Evolutionary conservation across 2,113 vertebrate genomes (phyloP), one percentile per base, ranked within the genome.

Genomic region (Chionis minor): DNA sequence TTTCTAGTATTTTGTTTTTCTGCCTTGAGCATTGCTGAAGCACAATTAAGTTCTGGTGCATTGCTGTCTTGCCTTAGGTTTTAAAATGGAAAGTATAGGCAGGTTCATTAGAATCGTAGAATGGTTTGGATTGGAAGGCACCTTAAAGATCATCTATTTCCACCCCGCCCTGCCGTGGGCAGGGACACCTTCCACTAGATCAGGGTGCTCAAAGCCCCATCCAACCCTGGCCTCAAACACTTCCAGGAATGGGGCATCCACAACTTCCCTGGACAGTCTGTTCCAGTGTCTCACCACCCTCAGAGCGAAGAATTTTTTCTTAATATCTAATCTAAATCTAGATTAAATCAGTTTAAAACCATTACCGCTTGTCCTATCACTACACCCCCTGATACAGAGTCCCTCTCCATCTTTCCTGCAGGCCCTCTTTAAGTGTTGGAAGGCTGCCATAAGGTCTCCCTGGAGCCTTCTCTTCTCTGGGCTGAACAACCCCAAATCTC

Each of bases 101-200:
- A 20, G 65, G 40, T 73, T 85, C 3, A 14, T 59, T 59, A 33
- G 65, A 77, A 30, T 72, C 14, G n/a, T 19, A 52, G 66, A 38
- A 23, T 28, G 47, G 15, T 24, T 83, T 61, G 22, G 4, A 6
- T 56, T 71, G 81, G 30, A 67, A 56, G 14, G 6, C 21, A 35
- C 14, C 26, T 45, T 52, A 23, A 74, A 67, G 22, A 23, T 69
- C 2, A 24, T 38, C 4, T 21, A 4, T 4, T 63, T 71, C 61
- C 26, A 38, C 1, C 9, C 26, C 7, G 38, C 1, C 12, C 6
- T 81, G 54, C 47, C 14, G 1, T 13, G 17, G 19, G 21, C 8
- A 13, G 55, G 16, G 47, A 14, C 16, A 21, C 9, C 7, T 66
- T 42, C 8, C 22, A 8, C 27, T 44, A 0, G 1, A 14, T 2